Conservation (phyloP, 2,888 invertebrate species). For the Cosmorhoe ocellata region DNA sequence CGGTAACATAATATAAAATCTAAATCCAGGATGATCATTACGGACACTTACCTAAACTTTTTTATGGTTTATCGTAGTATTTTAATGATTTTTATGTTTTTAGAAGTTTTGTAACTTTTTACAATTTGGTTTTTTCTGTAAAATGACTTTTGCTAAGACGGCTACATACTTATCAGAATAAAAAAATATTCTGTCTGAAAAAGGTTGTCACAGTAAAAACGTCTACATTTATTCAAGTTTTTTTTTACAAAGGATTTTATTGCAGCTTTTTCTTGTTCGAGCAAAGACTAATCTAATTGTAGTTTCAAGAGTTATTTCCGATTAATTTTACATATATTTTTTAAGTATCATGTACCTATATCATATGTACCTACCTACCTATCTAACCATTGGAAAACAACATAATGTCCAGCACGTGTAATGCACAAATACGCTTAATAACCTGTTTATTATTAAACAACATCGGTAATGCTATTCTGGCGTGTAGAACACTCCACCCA, state of each 20-base stretch:
- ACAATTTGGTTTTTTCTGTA: slow-evolving; percentile 17
- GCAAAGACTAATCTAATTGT: too few species aligned
- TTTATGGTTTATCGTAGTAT: slow-evolving; percentile 9
- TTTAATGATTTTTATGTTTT: slow-evolving; percentile 15
- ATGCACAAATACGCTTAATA: slow-evolving; percentile 26
- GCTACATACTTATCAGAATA: neutral
- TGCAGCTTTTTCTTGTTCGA: too few species aligned
- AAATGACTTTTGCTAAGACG: slow-evolving; percentile 6
- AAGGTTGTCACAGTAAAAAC: neutral
- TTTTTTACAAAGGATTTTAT: too few species aligned
- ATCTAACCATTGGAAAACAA: slow-evolving; percentile 2
- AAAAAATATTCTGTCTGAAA: neutral
- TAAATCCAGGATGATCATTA: too few species aligned
- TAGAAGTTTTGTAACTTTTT: slow-evolving; percentile 21
- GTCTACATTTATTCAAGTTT: too few species aligned
- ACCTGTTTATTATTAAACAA: slow-evolving; percentile 44
- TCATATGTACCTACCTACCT: too few species aligned
- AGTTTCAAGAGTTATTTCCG: too few species aligned
- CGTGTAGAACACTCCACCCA: slow-evolving; percentile 50
- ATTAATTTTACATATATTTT: too few species aligned
- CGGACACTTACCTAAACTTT: slow-evolving; percentile 5
- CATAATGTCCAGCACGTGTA: slow-evolving; percentile 1
- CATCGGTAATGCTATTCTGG: slow-evolving; percentile 46
- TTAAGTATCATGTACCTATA: too few species aligned
- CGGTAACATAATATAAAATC: too few species aligned